These are phyloP conservation scores for Dryobates pubescens DNA, from an alignment of 2,797 vertebrate genomes.

Conservation along the genomic window DNA sequence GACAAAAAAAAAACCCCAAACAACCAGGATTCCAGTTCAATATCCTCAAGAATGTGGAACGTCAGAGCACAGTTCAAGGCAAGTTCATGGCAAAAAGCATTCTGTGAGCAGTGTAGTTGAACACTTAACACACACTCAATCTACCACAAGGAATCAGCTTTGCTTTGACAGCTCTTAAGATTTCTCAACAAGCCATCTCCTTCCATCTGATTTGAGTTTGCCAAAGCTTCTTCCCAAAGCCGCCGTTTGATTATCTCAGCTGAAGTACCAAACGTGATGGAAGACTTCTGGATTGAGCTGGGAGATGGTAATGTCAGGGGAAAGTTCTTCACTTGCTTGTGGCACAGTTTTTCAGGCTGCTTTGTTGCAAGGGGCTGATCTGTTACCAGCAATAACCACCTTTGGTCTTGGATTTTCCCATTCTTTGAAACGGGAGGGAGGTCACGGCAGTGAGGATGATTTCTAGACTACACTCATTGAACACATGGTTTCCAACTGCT, in stretches of 20 bases:
- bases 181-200: slow-evolving; percentile 37
- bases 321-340: background rate
- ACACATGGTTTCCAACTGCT: background rate
- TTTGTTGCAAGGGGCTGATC: background rate
- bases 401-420: background rate
- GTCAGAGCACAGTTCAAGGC: slow-evolving; percentile 35
- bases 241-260: background rate
- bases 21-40: background rate
- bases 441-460: background rate
- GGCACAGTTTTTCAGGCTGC: background rate
- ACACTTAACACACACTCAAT: slow-evolving; percentile 46
- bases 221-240: slow-evolving; percentile 38
- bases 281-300: background rate
- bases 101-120: slow-evolving; percentile 32
- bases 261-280: background rate
- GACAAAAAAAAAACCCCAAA: background rate
- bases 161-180: slow-evolving; percentile 33
- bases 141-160: slow-evolving; percentile 22
- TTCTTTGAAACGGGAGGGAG: background rate
- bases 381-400: background rate
- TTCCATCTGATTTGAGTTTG: background rate
- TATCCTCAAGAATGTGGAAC: background rate
- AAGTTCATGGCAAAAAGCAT: slow-evolving; percentile 52
- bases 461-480: background rate
- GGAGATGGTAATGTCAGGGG: background rate